Conservation (phyloP, 2,888 invertebrate genomes). For the Metellina segmentata region DNA sequence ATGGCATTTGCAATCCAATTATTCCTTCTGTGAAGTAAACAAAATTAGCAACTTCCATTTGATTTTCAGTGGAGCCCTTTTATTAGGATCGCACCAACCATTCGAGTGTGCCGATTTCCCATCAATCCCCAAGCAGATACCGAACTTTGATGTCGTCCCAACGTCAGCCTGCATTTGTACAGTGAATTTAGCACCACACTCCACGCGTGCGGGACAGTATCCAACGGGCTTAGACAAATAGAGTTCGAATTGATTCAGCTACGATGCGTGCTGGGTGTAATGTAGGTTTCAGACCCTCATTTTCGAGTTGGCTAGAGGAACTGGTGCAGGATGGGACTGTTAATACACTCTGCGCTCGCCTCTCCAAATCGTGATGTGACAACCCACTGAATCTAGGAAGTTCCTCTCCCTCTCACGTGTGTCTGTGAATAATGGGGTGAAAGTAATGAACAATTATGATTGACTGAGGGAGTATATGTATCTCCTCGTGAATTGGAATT, state of each 20-base stretch:
- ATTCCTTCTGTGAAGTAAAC: too few relatives aligned
- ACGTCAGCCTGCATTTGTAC: slow-evolving; percentile 41
- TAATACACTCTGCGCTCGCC: neutral
- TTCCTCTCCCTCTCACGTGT: neutral
- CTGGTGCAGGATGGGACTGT: neutral
- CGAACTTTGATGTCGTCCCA: slow-evolving; percentile 28
- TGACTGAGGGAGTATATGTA: neutral
- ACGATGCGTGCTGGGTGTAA: neutral
- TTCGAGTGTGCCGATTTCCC: slow-evolving; percentile 10
- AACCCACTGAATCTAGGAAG: neutral
- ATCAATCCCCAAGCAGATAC: slow-evolving; percentile 42
- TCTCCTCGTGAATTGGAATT: neutral
- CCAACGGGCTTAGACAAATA: slow-evolving; percentile 49
- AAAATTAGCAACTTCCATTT: too few relatives aligned
- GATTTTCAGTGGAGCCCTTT: too few relatives aligned
- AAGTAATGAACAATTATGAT: slow-evolving; percentile 3
- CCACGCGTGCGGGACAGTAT: slow-evolving; percentile 13
- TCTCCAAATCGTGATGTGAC: slow-evolving; percentile 6
- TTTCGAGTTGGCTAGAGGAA: slow-evolving; percentile 19
- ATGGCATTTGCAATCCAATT: too few relatives aligned
- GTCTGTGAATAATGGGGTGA: neutral
- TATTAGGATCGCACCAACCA: neutral
- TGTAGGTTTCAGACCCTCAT: slow-evolving; percentile 37
- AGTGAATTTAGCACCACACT: slow-evolving; percentile 40
- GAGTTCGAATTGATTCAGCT: slow-evolving; percentile 60